These are phyloP conservation scores for Oopsacas minuta DNA, from an alignment of 37 sponge, comb jelly and placozoan genomes.

Conservation along the genomic window DNA sequence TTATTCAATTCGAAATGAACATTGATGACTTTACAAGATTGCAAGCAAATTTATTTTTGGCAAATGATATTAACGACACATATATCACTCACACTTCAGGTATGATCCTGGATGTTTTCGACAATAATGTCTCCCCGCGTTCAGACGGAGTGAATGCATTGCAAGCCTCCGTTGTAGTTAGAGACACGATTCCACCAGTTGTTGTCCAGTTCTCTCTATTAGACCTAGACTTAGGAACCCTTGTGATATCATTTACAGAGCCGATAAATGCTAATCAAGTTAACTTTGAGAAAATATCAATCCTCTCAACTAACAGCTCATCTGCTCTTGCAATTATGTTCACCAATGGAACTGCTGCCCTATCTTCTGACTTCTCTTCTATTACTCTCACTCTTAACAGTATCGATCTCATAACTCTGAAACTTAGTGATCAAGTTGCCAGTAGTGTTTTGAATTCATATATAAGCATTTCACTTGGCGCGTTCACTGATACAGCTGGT, in stretches of 20 bases:
- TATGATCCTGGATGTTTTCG: background rate
- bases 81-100: background rate
- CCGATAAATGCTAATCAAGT: conserved; percentile 48
- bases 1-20: background rate
- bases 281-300: conserved; percentile 34
- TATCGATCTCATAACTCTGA: conserved; percentile 47
- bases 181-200: conserved; percentile 56
- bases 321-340: conserved; percentile 32
- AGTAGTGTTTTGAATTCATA: conserved; percentile 32
- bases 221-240: conserved; percentile 35
- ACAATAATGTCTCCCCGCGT: background rate
- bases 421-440: conserved; percentile 26
- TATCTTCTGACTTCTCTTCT: conserved; percentile 22
- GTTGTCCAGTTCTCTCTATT: conserved; percentile 36
- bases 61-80: background rate
- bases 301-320: conserved; percentile 33
- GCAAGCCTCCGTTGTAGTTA: conserved; percentile 25
- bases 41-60: background rate
- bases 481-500: conserved; percentile 47
- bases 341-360: conserved; percentile 32
- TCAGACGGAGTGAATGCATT: background rate
- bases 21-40: background rate
- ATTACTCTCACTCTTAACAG: conserved; percentile 29
- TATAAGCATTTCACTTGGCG: conserved; percentile 25
- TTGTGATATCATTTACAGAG: conserved; percentile 59